Percentiles rank a stretch among this genome's conserved stretches.
phyloP scores from a whole-genome alignment of 2,113 vertebrate species.

The Brachypodius melanocephalos region DNA sequence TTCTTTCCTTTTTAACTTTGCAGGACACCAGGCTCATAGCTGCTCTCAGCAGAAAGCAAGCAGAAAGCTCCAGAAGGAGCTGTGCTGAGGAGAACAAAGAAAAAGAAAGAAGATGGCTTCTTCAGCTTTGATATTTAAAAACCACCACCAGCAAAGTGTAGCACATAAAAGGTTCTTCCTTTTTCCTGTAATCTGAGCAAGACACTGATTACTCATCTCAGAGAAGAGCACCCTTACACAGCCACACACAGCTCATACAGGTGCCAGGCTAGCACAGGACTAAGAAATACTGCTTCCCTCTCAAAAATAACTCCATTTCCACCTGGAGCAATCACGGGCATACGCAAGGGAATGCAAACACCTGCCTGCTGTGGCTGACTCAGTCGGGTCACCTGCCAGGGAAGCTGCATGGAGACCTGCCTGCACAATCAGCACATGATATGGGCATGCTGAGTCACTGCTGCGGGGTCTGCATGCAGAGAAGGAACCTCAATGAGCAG shows the following conservation, averaged over 20 bases:
- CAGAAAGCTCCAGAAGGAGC: neutral
- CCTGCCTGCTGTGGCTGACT: neutral
- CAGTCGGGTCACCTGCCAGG: neutral
- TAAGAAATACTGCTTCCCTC: neutral
- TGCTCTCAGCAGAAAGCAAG: neutral
- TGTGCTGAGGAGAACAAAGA: neutral
- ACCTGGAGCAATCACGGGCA: neutral
- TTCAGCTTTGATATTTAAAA: neutral
- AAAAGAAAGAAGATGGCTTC: neutral
- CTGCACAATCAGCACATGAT: neutral
- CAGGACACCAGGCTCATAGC: neutral
- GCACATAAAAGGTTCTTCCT: neutral
- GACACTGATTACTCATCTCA: neutral
- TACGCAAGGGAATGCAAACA: neutral
- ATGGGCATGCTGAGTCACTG: neutral
- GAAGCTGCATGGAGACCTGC: neutral
- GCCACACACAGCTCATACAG: neutral
- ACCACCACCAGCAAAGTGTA: neutral
- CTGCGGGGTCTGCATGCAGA: neutral
- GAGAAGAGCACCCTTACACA: neutral
- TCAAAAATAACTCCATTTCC: neutral
- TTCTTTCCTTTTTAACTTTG: neutral
- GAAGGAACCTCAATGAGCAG: neutral
- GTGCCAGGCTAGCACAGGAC: neutral
- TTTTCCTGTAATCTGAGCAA: neutral